Evolutionary conservation across 2,888 invertebrate species (phyloP), one percentile per base, ranked within the genome.

Genomic region (Neoscelio sp.): DNA sequence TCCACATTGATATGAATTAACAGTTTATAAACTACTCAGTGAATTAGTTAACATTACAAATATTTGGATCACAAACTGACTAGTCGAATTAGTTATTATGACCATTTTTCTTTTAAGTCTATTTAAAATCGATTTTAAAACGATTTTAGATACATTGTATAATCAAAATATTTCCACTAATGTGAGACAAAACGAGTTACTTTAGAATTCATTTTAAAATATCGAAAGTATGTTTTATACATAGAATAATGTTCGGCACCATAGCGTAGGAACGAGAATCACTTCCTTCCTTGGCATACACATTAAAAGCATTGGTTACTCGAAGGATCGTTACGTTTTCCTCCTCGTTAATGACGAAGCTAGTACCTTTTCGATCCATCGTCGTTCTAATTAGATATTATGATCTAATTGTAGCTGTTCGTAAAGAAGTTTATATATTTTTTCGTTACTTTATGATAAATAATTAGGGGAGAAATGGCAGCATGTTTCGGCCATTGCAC

Each of bases 311-410:
- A 82, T 84, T 83, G 81, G 82, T 81, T 71, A 71, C 74, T 52
- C 52, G 64, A 67, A 42, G 33, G 71, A 62, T 74, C 42, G 48
- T 73, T 73, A 54, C 46, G 42, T 60, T 58, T 48, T 65, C 35
- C 23, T 58, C 48, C 80, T 84, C 80, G 84, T 85, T 87, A 85
- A 85, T 86, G 85, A 85, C 79, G 81, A 80, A 71, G 78, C 74
- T 73, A 82, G 80, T 83, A 81, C 82, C 82, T 84, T 84, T 87
- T 83, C 83, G 82, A 87, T 87, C 75, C 80, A 71, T 60, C 65
- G 82, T 82, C 81, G 81, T 68, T 54, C 81, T 86, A 86, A 87
- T 87, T 86, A 87, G 82, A n/a, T n/a, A 85, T 85, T 84, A 26
- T 42, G 64, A 74, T 33, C n/a, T n/a, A n/a, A 54, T 12, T 35